A percentile compares a stretch with the other conserved stretches of the same genome.
Evolutionary conservation across 2,888 invertebrate species (phyloP).

Genomic region (Microctonus brassicae): DNA sequence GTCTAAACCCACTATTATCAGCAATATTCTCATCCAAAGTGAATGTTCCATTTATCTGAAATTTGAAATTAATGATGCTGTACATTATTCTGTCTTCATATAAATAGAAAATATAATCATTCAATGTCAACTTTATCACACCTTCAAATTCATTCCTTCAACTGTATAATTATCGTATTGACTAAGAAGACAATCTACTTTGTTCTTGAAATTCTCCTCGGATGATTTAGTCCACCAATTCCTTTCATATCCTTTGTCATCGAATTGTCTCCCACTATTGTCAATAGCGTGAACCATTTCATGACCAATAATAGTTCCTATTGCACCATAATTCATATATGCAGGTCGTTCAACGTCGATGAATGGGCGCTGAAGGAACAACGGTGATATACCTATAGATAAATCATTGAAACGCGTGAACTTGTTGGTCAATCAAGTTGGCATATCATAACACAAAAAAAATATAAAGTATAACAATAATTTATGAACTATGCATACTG

Average conservation of each 20-base stretch:
- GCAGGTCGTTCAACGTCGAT: background rate
- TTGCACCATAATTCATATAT: background rate
- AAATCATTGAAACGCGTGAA: too few relatives aligned
- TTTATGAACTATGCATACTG: too few relatives aligned
- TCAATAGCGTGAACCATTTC: background rate
- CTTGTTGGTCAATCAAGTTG: too few relatives aligned
- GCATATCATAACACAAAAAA: too few relatives aligned
- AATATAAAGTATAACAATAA: too few relatives aligned
- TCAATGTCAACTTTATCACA: too few relatives aligned
- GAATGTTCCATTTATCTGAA: constrained; percentile 31
- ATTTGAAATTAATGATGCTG: background rate
- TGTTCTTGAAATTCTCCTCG: background rate
- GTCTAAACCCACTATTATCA: constrained; percentile 67
- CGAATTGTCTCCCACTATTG: background rate
- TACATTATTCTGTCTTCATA: too few relatives aligned
- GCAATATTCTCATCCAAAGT: constrained; percentile 38
- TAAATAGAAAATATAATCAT: background rate
- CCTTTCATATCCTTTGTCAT: background rate
- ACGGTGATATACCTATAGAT: too few relatives aligned
- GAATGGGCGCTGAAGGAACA: too few relatives aligned
- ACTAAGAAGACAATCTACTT: background rate
- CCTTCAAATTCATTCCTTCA: background rate
- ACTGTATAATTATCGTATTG: background rate
- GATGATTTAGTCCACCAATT: background rate
- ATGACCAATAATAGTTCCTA: background rate